These are phyloP conservation scores for Triplophysa bombifrons DNA, from an alignment of 2,797 vertebrate species.

Conservation along the genomic window DNA sequence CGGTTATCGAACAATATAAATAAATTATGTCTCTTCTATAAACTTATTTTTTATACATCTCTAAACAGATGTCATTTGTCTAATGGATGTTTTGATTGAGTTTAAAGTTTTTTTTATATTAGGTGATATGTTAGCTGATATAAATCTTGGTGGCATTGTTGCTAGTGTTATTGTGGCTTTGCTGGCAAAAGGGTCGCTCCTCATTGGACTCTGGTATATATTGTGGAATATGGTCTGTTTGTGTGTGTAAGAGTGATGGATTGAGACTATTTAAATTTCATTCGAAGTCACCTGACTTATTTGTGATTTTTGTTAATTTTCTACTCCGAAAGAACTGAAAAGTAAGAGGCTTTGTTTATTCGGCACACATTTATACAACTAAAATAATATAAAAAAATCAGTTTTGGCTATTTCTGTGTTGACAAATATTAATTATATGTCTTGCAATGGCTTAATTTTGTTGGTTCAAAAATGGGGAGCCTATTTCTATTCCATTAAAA, in stretches of 20 bases:
- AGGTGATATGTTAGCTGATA: slow-evolving; percentile 71
- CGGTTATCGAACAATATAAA: not conserved
- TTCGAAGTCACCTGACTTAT: not conserved
- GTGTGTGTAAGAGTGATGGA: not conserved
- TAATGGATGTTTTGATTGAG: no score
- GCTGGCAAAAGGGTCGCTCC: slow-evolving; percentile 76
- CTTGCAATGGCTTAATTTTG: no score
- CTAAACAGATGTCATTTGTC: no score
- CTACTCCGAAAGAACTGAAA: slow-evolving; percentile 67
- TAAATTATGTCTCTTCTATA: not conserved
- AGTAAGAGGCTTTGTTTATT: slow-evolving; percentile 62
- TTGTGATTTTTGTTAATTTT: slow-evolving; percentile 42
- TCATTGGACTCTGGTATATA: slow-evolving; percentile 82
- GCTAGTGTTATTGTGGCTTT: slow-evolving; percentile 81
- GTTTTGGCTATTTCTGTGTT: no score
- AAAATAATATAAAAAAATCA: no score
- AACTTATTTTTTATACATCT: not conserved
- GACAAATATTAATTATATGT: no score
- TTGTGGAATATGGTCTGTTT: not conserved
- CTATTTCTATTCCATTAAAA: no score
- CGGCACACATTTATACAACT: no score
- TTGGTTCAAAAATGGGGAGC: no score
- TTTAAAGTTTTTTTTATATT: not conserved
- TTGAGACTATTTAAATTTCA: not conserved
- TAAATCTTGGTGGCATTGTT: slow-evolving; percentile 87